Percentiles rank a stretch among this genome's conserved stretches.
phyloP scores from a whole-genome alignment of 2,797 vertebrate genomes.

The Antrozous pallidus region DNA sequence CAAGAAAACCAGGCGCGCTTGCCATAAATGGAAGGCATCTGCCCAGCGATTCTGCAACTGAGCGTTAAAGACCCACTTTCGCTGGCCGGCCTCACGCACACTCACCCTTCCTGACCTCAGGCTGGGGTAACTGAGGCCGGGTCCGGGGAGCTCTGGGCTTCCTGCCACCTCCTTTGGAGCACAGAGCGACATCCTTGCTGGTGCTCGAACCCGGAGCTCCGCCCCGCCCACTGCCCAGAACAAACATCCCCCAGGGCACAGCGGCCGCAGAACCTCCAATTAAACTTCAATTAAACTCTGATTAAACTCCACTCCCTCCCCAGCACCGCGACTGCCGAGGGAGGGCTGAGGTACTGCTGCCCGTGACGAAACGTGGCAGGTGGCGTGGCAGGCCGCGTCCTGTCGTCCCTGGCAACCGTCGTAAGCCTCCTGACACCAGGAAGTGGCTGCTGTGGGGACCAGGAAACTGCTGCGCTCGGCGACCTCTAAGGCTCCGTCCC shows the following conservation, averaged over 20 bases:
- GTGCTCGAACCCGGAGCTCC: neutral
- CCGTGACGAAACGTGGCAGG: neutral
- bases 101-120: neutral
- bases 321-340: neutral
- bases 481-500: neutral
- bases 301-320: neutral
- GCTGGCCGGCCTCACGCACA: fast-evolving
- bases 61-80: fast-evolving
- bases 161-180: neutral
- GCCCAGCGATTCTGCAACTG: neutral
- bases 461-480: neutral
- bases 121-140: neutral
- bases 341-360: neutral
- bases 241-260: neutral
- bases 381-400: neutral
- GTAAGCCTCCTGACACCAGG: neutral
- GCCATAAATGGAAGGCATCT: neutral
- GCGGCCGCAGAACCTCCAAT: neutral
- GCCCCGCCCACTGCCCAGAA: fast-evolving
- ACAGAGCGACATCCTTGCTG: neutral
- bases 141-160: no score
- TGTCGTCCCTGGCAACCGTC: neutral
- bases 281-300: no score
- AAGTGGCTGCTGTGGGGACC: neutral
- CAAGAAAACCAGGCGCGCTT: neutral